Evolutionary conservation across 2,113 vertebrate species (phyloP), one percentile per base, ranked within the genome.

Genomic region (Neofelis nebulosa): DNA sequence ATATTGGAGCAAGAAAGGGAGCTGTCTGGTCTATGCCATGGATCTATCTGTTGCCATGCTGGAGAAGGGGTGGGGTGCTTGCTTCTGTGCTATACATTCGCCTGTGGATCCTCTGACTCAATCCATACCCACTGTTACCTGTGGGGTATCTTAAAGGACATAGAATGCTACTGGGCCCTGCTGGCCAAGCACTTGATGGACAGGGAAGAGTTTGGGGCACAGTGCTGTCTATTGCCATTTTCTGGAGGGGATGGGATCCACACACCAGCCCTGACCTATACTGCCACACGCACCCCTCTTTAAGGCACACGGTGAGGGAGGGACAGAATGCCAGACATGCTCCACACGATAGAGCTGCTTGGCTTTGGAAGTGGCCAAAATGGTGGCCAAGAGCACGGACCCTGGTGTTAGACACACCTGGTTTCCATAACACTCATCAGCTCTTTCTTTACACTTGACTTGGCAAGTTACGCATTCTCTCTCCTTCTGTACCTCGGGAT

Each of bases 41-140:
- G 27, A 10, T 29, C 66, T 0, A 0, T 6, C 63, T 25, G 41
- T 45, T 1, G 7, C 69, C 33, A 14, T 4, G n/a, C 27, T 52
- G 25, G 15, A 52, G 29, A 33, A 33, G 4, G 8, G 13, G 48
- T 61, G 57, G n/a, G 5, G n/a, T 3, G 31, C 66, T 71, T 81
- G 7, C 16, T 27, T n/a, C 85, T 21, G 23, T 38, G 18, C n/a
- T 31, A 2, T 45, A 6, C 12, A 13, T 29, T 68, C 38, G 4
- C 23, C 12, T 50, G 0, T 15, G 48, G 69, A 16, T 18, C n/a
- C 65, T 93, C 79, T 50, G 76, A 41, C 19, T 74, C 38, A 5
- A 5, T 7, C n/a, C 4, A 45, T 33, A 65, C 31, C 69, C 41
- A 31, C n/a, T 23, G 27, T 63, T 45, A 69, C 61, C 68, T 78